Conservation (phyloP, 37 sponge, comb jelly and placozoan genomes). For the Trichoplax adhaerens region DNA sequence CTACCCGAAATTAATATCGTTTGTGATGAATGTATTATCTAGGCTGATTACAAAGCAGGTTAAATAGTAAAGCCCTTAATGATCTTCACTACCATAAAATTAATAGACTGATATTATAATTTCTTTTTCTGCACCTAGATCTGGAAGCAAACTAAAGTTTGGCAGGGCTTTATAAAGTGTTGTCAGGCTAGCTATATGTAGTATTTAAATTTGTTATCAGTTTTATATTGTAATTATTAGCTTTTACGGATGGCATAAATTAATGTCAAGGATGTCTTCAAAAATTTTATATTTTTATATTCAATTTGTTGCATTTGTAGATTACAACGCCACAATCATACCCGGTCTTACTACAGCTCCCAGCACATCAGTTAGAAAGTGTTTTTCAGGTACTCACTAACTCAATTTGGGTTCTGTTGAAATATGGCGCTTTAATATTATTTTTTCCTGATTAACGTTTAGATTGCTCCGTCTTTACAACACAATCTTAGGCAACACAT, state of each 20-base stretch:
- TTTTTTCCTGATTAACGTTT: no score
- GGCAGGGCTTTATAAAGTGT: slow-evolving; percentile 97
- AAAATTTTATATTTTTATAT: no score
- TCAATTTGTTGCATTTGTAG: slow-evolving; percentile 11
- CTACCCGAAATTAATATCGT: slow-evolving; percentile 58
- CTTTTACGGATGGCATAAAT: background rate
- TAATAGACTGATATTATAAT: no score
- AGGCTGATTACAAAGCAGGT: slow-evolving; percentile 81
- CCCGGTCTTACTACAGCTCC: slow-evolving; percentile 60
- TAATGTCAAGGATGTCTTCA: background rate
- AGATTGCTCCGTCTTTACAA: no score
- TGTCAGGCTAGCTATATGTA: slow-evolving; percentile 38
- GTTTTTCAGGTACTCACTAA: slow-evolving; percentile 12
- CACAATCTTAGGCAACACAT: no score
- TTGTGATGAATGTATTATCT: slow-evolving; percentile 67
- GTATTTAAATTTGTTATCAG: background rate
- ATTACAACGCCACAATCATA: slow-evolving; percentile 77
- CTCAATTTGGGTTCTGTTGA: no score
- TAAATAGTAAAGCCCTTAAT: no score
- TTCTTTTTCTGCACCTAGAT: slow-evolving; percentile 18
- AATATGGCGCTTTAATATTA: no score
- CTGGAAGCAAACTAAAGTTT: slow-evolving; percentile 86
- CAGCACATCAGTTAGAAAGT: slow-evolving; percentile 37
- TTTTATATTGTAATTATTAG: background rate
- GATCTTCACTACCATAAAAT: background rate